These are phyloP conservation scores for Lepus townsendii DNA, from an alignment of 2,797 vertebrate genomes.

Conservation along the genomic window DNA sequence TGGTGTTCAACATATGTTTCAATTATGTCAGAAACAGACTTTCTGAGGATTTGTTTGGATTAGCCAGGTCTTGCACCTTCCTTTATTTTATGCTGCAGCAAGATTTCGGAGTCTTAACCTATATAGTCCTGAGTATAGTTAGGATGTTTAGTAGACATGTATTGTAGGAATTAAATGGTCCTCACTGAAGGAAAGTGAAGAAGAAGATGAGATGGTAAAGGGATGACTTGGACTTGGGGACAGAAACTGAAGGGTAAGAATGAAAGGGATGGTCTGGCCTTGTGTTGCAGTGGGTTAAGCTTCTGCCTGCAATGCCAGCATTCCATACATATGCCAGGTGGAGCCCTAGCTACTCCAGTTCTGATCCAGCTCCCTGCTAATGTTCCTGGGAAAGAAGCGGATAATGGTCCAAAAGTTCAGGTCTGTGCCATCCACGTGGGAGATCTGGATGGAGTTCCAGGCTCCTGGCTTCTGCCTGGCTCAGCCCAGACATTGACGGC, in stretches of 20 bases:
- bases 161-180: constrained; percentile 17
- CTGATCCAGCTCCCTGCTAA: no score
- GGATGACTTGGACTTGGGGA: background rate
- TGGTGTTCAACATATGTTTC: constrained; percentile 4
- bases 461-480: no score
- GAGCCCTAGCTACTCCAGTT: no score
- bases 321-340: no score
- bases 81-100: constrained; percentile 14
- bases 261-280: background rate
- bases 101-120: background rate
- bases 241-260: background rate
- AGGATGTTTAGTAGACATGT: constrained; percentile 6
- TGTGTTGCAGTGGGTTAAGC: no score
- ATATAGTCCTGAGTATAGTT: background rate
- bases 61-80: background rate
- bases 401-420: no score
- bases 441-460: no score
- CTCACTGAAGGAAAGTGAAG: constrained; percentile 7
- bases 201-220: background rate
- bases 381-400: no score
- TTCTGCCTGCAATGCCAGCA: no score
- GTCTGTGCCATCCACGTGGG: no score
- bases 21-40: background rate
- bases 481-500: no score
- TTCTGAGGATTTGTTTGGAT: constrained; percentile 6